These are phyloP conservation scores for Chaenodraco wilsoni DNA, from an alignment of 2,797 vertebrate species.

Conservation along the genomic window DNA sequence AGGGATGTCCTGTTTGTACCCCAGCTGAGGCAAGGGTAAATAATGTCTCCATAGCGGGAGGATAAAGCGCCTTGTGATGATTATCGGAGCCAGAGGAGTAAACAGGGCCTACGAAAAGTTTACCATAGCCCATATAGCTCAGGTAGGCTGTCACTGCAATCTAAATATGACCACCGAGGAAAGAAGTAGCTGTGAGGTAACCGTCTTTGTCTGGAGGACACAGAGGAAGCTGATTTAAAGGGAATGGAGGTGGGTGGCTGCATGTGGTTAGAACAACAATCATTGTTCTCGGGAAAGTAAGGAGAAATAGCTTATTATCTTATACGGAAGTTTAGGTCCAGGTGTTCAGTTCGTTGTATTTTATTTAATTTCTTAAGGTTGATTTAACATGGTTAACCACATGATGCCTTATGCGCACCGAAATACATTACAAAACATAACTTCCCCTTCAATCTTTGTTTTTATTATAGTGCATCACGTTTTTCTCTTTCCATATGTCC, in stretches of 20 bases:
- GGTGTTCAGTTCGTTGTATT: background rate
- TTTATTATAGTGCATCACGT: background rate
- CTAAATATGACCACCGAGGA: constrained; percentile 66
- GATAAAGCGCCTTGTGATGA: constrained; percentile 72
- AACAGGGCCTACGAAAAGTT: constrained; percentile 69
- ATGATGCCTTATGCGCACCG: background rate
- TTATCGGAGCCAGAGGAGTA: constrained; percentile 76
- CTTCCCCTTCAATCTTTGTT: background rate
- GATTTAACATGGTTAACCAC: background rate
- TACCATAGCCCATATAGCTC: constrained; percentile 73
- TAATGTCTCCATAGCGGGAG: constrained; percentile 53
- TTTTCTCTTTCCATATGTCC: constrained; percentile 22
- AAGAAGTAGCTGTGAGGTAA: constrained; percentile 50
- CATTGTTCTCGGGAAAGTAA: constrained; percentile 11
- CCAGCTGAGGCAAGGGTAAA: constrained; percentile 61
- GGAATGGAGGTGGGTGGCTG: constrained; percentile 57
- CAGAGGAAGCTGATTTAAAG: constrained; percentile 65
- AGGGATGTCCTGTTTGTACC: constrained; percentile 65
- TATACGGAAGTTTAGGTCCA: background rate
- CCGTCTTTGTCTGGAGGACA: constrained; percentile 68
- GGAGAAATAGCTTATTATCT: constrained; percentile 8
- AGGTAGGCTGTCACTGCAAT: constrained; percentile 76
- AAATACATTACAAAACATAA: background rate
- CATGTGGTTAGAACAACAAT: constrained; percentile 29
- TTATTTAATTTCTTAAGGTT: background rate